Percentiles rank a stretch among this genome's conserved stretches.
Conservation (phyloP, 2,888 invertebrate genomes). For the Anorthoa munda region DNA sequence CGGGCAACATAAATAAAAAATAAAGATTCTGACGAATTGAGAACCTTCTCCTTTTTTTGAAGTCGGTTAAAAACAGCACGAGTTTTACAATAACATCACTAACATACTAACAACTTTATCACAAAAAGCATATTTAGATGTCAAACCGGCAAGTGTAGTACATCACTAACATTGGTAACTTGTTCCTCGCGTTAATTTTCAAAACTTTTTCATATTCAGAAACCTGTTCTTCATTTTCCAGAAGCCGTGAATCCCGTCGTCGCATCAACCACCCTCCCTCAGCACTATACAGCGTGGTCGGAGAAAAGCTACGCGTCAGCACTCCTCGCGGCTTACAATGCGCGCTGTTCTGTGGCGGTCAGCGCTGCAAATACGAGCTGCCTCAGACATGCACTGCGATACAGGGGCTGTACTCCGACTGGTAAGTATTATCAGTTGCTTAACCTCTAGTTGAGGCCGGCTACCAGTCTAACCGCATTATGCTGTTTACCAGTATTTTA, state of each 20-base stretch:
- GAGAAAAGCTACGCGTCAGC: conserved; percentile 91
- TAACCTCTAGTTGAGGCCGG: not conserved
- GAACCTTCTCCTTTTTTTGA: no score
- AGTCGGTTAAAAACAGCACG: no score
- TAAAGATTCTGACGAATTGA: no score
- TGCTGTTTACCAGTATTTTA: no score
- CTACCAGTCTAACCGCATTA: not conserved
- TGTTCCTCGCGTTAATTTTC: no score
- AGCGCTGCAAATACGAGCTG: conserved; percentile 95
- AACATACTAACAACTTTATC: no score
- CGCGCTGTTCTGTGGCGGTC: conserved; percentile 96
- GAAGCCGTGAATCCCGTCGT: conserved; percentile 83
- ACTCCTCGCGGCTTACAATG: conserved; percentile 94
- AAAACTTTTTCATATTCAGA: accelerated
- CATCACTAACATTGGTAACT: no score
- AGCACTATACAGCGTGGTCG: conserved; percentile 83
- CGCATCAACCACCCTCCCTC: conserved; percentile 85
- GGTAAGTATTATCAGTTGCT: conserved; percentile 89
- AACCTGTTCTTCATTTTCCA: conserved; percentile 53
- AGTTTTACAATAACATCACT: no score
- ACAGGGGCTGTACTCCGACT: conserved; percentile 95
- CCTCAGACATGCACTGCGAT: conserved; percentile 93
- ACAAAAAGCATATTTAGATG: no score
- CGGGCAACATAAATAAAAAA: no score
- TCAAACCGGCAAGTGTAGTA: no score